phyloP scores from a whole-genome alignment of 1,140 invertebrate species.

The Drosophila gunungcola region DNA sequence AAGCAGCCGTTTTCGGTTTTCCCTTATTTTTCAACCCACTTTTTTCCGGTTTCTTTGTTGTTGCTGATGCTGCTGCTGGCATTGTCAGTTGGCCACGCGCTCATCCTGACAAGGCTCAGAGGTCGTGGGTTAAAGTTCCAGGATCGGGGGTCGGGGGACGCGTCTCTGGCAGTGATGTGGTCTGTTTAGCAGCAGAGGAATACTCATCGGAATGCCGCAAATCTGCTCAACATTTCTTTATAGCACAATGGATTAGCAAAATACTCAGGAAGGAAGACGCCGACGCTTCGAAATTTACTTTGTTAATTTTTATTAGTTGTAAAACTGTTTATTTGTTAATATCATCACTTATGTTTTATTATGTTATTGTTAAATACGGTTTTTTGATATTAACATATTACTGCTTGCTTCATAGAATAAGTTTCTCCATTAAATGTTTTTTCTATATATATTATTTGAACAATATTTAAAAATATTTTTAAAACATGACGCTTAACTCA shows the following conservation, averaged over 20 bases:
- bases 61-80: slow-evolving; percentile 54
- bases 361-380: too few relatives aligned
- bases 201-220: slow-evolving; percentile 48
- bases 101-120: slow-evolving; percentile 61
- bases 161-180: slow-evolving; percentile 44
- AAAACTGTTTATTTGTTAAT: too few relatives aligned
- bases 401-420: too few relatives aligned
- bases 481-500: too few relatives aligned
- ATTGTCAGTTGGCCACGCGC: slow-evolving; percentile 80
- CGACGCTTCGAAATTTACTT: too few relatives aligned
- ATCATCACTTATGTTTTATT: too few relatives aligned
- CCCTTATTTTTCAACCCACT: slow-evolving; percentile 13
- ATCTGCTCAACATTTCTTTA: slow-evolving; percentile 49
- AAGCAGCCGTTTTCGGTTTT: slow-evolving; percentile 71
- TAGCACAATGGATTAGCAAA: background rate
- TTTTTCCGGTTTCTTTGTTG: slow-evolving; percentile 7
- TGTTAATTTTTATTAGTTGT: too few relatives aligned
- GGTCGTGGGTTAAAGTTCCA: slow-evolving; percentile 20
- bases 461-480: too few relatives aligned
- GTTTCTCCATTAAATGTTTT: too few relatives aligned
- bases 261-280: too few relatives aligned
- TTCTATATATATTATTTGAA: too few relatives aligned
- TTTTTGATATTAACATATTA: too few relatives aligned
- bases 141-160: background rate
- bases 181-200: slow-evolving; percentile 48